Base-by-base conservation (phyloP, 2,888 invertebrate species). In the Volucella zonaria region DNA sequence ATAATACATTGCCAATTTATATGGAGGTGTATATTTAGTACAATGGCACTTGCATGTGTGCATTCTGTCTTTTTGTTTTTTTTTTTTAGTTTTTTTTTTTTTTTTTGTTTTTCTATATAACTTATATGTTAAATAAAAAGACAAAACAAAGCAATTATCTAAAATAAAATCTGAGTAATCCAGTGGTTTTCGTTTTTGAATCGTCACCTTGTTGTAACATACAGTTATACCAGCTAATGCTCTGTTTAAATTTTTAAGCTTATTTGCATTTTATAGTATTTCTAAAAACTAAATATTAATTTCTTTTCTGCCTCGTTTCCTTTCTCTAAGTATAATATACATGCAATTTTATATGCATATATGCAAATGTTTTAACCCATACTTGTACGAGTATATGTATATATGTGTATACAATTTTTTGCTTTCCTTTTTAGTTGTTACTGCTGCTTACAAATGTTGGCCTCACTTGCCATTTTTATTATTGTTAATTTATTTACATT, bases 401-500 rank as follows among this genome's bases (percentile, higher is more conserved):
- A 40, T 40, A 18, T 52, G 51, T 15, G 23, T 51, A 76, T 61
- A 52, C 47, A 51, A 56, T 40, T 56, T 18, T 62, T 58, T 49
- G 47, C 11, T 58, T 43, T 58, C n/a, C 15, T 45, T 68, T 62
- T 68, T 51, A 14, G 62, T 64, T 74, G 38, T 49, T 49, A 56
- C 43, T 62, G 43, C 54, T 54, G 54, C 56, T 66, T 59, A 80
- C 59, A 73, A 67, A 54, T 61, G 3, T 31, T 31, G 31, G 31
- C 4, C 31, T 31, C 31, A 49, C n/a, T 59, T 51, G 14, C 11
- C 56, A 40, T 58, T 67, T 49, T 18, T 51, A 62, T 61, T 52
- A 12, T 51, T 49, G 58, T 42, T 31, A 61, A 38, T 64, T 52
- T 87, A 87, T 88, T 94, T 95, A 95, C 95, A 95, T 95, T 89